A percentile compares a stretch with the other conserved stretches of the same genome.
Conservation (phyloP, 2,797 vertebrate genomes). For the Enteromius radiatus region DNA sequence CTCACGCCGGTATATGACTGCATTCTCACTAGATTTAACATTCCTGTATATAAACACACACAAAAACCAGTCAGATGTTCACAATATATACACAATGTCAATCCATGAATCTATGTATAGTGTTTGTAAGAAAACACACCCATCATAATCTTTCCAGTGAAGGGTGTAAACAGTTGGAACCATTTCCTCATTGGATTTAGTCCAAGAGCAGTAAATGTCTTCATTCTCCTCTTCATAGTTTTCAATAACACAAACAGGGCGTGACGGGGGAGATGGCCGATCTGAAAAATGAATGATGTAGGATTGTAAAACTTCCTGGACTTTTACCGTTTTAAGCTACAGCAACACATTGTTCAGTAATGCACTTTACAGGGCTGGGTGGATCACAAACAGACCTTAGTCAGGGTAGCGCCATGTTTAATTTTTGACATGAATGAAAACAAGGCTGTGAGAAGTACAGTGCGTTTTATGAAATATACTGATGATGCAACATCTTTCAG, state of each 20-base stretch:
- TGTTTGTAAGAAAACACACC: not conserved
- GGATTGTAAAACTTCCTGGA: not conserved
- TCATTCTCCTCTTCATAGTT: slow-evolving; percentile 22
- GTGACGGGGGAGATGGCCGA: slow-evolving; percentile 54
- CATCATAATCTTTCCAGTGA: slow-evolving; percentile 63
- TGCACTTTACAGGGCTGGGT: not conserved
- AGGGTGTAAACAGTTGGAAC: slow-evolving; percentile 66
- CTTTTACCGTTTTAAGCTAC: not conserved
- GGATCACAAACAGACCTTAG: not conserved
- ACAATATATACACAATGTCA: not conserved
- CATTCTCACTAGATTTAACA: not conserved
- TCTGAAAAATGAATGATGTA: slow-evolving; percentile 48
- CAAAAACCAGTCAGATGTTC: not conserved
- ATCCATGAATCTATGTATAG: not conserved
- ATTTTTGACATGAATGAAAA: not conserved
- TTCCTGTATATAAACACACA: slow-evolving; percentile 34
- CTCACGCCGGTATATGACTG: slow-evolving; percentile 57
- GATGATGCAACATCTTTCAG: not conserved
- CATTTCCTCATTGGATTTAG: slow-evolving; percentile 28
- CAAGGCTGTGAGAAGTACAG: not conserved
- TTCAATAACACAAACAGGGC: slow-evolving; percentile 67
- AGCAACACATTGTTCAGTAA: not conserved
- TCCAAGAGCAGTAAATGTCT: slow-evolving; percentile 73
- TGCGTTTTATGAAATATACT: not conserved
- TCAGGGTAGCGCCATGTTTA: not conserved